A percentile compares a stretch with the other conserved stretches of the same genome.
Conservation (phyloP, 2,797 vertebrate species). For the Coregonus ussuriensis region DNA sequence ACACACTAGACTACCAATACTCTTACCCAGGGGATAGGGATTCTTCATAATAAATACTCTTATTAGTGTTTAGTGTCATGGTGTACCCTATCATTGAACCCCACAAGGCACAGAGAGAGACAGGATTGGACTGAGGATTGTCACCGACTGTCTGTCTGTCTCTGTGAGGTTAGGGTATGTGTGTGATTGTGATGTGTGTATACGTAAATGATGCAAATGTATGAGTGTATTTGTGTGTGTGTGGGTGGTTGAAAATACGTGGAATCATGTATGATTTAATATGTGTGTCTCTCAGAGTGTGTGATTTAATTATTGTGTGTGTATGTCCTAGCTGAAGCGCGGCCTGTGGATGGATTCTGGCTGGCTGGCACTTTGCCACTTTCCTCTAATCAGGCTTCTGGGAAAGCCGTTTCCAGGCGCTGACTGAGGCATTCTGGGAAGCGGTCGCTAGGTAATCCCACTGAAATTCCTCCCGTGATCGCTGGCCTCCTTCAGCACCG, state of each 20-base stretch:
- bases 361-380: slow-evolving; percentile 49
- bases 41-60: not conserved
- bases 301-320: slow-evolving; percentile 22
- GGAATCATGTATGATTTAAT: not conserved
- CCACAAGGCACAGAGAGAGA: not conserved
- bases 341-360: slow-evolving; percentile 39
- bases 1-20: not conserved
- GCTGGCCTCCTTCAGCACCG: slow-evolving; percentile 43
- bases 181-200: slow-evolving; percentile 22
- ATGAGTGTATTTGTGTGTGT: slow-evolving; percentile 1
- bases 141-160: not conserved
- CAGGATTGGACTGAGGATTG: not conserved
- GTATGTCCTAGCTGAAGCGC: slow-evolving; percentile 31
- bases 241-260: not conserved
- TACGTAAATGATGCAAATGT: slow-evolving; percentile 19
- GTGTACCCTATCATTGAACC: not conserved
- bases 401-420: slow-evolving; percentile 56
- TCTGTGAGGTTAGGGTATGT: not conserved
- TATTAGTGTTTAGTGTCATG: not conserved
- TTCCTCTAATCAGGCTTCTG: slow-evolving; percentile 56
- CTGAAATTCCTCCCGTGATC: slow-evolving; percentile 50
- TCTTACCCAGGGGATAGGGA: not conserved
- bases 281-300: slow-evolving; percentile 22
- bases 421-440: slow-evolving; percentile 52
- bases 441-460: slow-evolving; percentile 51